Evolutionary conservation across 2,888 invertebrate species (phyloP), one percentile per base, ranked within the genome.

Genomic region (Coremacera marginata): DNA sequence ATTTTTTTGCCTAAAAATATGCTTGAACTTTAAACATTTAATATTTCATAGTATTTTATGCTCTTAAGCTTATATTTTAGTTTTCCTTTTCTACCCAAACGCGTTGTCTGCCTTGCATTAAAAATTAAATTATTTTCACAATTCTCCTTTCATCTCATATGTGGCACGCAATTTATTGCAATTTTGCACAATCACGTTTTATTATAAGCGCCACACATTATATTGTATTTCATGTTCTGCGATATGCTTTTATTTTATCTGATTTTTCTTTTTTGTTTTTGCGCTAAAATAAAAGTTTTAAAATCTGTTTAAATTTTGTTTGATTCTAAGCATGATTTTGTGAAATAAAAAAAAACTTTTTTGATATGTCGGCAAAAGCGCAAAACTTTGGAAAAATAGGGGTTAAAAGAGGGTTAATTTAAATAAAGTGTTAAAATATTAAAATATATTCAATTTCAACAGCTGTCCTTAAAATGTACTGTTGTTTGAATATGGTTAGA

Each of bases 101-200:
- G 44, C 22, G 3, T 25, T 19, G 9, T 60, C 19, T 60, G 63
- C n/a, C 19, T n/a, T 16, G n/a, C 27, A 63, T 63, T 63, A 63
- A 63, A 63, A 31, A 63, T 63, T 63, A 8, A 63, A 63, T 63
- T 63, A 63, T 63, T 31, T 63, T 31, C n/a, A 16, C 14, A 63
- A 63, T 63, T n/a, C 16, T 63, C 19, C 34, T 31, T 27, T 63
- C 63, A 34, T 11, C 57, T 63, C 63, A 63, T 5, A 34, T 63
- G 31, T 9, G 25, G 34, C 63, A 63, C 63, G 16, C 27, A 27
- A 63, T 63, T 63, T 63, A 63, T 63, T 63, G 63, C 34, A 63
- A 3, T 63, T 34, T n/a, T 63, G 34, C 27, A n/a, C 34, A 63
- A 63, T 63, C 63, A 63, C 63, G 63, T 63, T 31, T 31, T 63